Conservation (phyloP, 2,888 invertebrate genomes). For the Pyrgus malvae region DNA sequence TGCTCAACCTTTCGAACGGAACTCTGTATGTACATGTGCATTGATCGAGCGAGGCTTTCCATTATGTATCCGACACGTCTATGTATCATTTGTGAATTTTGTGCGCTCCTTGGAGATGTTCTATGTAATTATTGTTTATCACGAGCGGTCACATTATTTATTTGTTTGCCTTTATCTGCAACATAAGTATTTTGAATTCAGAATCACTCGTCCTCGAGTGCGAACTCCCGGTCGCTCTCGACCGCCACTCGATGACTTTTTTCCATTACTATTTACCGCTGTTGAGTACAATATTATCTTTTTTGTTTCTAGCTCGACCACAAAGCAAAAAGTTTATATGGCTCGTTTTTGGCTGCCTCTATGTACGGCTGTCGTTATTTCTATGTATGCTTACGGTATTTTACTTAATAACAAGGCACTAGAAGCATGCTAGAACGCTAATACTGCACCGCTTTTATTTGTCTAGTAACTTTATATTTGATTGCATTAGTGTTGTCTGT, state of each 20-base stretch:
- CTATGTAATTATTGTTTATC: constrained; percentile 42
- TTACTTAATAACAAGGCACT: constrained; percentile 59
- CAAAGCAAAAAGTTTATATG: constrained; percentile 79
- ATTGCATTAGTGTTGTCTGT: constrained; percentile 57
- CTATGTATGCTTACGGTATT: constrained; percentile 79
- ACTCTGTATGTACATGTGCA: constrained; percentile 63
- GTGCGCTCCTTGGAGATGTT: constrained; percentile 45
- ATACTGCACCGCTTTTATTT: constrained; percentile 46
- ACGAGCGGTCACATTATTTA: constrained; percentile 60
- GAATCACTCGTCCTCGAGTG: constrained; percentile 25
- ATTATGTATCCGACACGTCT: constrained; percentile 59
- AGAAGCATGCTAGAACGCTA: constrained; percentile 59
- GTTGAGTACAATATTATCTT: constrained; percentile 68
- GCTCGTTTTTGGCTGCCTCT: constrained; percentile 81
- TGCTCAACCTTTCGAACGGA: constrained; percentile 53
- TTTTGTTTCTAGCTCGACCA: constrained; percentile 76
- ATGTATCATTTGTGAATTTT: constrained; percentile 47
- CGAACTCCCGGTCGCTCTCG: constrained; percentile 31
- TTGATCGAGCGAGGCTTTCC: constrained; percentile 66
- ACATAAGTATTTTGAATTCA: constrained; percentile 34
- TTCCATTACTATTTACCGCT: constrained; percentile 44
- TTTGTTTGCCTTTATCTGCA: constrained; percentile 60
- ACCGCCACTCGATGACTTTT: constrained; percentile 33
- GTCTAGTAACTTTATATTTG: constrained; percentile 41
- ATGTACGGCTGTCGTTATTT: constrained; percentile 79